Base-by-base conservation (phyloP, 2,888 invertebrate species). In the Operophtera brumata region DNA sequence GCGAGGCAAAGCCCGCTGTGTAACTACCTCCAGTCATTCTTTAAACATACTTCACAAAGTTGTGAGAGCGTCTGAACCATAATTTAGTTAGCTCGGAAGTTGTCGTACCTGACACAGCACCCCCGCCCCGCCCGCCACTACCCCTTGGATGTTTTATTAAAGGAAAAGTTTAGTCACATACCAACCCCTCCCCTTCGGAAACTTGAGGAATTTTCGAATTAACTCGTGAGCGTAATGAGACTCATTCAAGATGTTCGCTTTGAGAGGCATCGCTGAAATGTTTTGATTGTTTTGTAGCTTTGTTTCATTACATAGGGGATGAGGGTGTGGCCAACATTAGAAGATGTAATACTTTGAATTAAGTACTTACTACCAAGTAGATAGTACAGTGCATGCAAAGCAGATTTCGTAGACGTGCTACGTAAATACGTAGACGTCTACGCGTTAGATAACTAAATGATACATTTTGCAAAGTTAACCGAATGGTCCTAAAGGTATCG, bases 41-140 rank as follows among this genome's bases (percentile, higher is more conserved):
- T 40, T 32, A 20, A 20, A 14, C 20, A 36, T 44, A 34, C 45
- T 46, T 42, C 11, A 34, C 40, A 26, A 46, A 49, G 47, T 43
- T 35, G 54, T 44, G 44, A 43, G 47, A 20, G 50, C 58, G 64
- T 55, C 59, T 54, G 55, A 55, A 61, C 69, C 70, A 73, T 75
- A 70, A 75, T 69, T 75, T 65, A 75, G 72, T 73, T 72, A 74
- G 62, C 65, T 67, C 43, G 62, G 55, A 55, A 72, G 67, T 73
- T 75, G 66, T 70, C 72, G 46, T 43, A 68, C 69, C 69, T 72
- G 66, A 62, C 62, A 69, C 68, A 65, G 71, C 72, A 71, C 69
- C 67, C 65, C 37, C 72, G n/a, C n/a, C n/a, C n/a, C n/a, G n/a
- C n/a, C 72, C 71, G 69, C 67, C 65, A 37, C 42, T 30, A 11